A percentile compares a stretch with the other conserved stretches of the same genome.
Evolutionary conservation across 2,888 invertebrate species (phyloP).

Genomic region (Cephus nigrinus): DNA sequence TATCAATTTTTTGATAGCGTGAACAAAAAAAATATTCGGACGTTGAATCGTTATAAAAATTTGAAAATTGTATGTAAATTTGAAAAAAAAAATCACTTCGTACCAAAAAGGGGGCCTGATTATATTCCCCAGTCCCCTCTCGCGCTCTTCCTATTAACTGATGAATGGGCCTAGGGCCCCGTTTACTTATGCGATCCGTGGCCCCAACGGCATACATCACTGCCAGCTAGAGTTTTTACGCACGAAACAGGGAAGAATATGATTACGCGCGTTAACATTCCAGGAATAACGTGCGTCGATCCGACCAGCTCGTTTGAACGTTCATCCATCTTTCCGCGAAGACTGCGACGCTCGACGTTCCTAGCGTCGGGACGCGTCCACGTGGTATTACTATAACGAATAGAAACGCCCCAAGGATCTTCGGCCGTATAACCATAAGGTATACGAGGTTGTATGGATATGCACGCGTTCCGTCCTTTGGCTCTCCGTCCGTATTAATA

Average conservation of each 20-base stretch:
- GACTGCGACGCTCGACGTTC: neutral
- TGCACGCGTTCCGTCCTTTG: neutral
- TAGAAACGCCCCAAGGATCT: neutral
- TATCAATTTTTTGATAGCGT: neutral
- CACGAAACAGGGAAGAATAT: constrained; percentile 57
- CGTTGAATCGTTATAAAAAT: no score
- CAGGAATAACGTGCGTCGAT: constrained; percentile 48
- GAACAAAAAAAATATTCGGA: no score
- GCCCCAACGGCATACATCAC: constrained; percentile 58
- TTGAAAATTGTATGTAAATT: neutral
- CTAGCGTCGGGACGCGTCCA: neutral
- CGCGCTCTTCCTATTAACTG: constrained; percentile 39
- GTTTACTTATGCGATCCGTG: constrained; percentile 59
- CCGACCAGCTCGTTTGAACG: constrained; percentile 33
- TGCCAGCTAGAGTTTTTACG: constrained; percentile 58
- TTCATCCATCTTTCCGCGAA: constrained; percentile 27
- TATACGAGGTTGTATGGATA: neutral
- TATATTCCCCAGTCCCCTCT: neutral
- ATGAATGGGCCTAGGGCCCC: constrained; percentile 57
- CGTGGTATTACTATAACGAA: neutral
- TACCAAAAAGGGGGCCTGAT: neutral
- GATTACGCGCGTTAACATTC: constrained; percentile 60
- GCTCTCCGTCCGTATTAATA: constrained; percentile 8
- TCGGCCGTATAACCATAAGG: neutral
- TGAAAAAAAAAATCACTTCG: neutral